Evolutionary conservation across 2,797 vertebrate genomes (phyloP), one percentile per base, ranked within the genome.

Genomic region (Urosaurus nigricauda): DNA sequence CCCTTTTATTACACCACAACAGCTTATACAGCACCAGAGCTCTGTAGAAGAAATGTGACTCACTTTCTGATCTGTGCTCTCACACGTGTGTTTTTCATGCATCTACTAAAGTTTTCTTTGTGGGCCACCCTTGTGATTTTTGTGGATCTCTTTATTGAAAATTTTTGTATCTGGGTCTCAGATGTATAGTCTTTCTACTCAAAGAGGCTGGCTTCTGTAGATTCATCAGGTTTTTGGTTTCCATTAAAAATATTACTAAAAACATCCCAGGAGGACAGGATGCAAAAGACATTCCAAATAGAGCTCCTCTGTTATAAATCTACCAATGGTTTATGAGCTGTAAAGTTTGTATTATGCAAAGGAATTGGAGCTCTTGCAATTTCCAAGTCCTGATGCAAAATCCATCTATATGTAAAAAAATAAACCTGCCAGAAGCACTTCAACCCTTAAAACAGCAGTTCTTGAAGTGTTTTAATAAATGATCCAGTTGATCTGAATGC

Each of bases 251-350:
- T 92, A 37, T 86, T 93, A 88, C 84, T 92, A 92, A 94, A 87
- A 73, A 11, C 21, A 83, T 88, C 32, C 92, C 88, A 53, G 88
- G 80, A 92, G 87, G 90, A 81, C 85, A 86, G 90, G 86, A 89
- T 95, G 80, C 89, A 93, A 90, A 87, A 95, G 93, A 92, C 90
- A 93, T 87, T 95, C 89, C 90, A 94, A 91, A 93, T 80, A 37
- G 90, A 95, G 79, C 73, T 92, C 65, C 40, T 79, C 79, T 88
- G 90, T 93, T 95, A 70, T 85, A 93, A 94, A 94, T 87, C 89
- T 86, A 19, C 0, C 37, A 87, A 96, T 94, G 60, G 65, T 94
- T 95, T 96, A 93, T 93, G 88, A 96, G 79, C 91, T 91, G 84
- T 93, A 94, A 96, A 93, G 88, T 86, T 93, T 92, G 68, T 87